A percentile compares a stretch with the other conserved stretches of the same genome.
Evolutionary conservation across 2,113 vertebrate species (phyloP).

Genomic region (Poeciliopsis prolifica): DNA sequence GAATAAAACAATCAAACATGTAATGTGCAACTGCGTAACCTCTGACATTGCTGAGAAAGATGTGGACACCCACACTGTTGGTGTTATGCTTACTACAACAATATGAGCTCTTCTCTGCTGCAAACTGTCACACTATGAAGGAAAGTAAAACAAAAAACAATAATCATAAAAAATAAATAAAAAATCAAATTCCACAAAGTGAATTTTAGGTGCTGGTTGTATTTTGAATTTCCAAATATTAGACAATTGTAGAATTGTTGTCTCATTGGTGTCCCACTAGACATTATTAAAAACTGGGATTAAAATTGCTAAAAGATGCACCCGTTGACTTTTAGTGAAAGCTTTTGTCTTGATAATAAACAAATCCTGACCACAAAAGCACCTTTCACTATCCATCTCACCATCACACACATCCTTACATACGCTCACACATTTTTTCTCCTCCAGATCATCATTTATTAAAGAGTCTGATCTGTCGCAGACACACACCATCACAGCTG

Average conservation of each 20-base stretch:
- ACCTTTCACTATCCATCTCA: slow-evolving; percentile 29
- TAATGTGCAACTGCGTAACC: not conserved
- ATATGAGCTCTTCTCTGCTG: not conserved
- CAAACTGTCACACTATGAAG: not conserved
- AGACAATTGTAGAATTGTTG: slow-evolving; percentile 1
- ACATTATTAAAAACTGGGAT: not conserved
- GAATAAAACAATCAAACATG: not conserved
- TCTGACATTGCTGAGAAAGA: slow-evolving; percentile 11
- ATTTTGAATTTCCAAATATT: not conserved
- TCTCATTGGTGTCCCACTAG: not conserved
- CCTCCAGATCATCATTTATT: slow-evolving; percentile 74
- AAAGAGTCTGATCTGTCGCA: slow-evolving; percentile 69
- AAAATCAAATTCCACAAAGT: not conserved
- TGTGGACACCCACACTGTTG: not conserved
- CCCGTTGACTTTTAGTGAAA: not conserved
- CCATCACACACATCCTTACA: slow-evolving; percentile 20
- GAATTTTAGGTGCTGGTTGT: not conserved
- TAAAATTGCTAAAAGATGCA: not conserved
- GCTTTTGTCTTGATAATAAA: slow-evolving; percentile 1
- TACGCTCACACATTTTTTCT: slow-evolving; percentile 30
- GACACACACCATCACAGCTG: slow-evolving; percentile 74
- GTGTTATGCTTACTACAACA: not conserved
- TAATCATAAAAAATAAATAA: not conserved
- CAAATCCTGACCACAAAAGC: slow-evolving; percentile 31
- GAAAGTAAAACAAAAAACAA: not conserved